Conservation (phyloP, 1,140 invertebrate species). For the Drosophila auraria region DNA sequence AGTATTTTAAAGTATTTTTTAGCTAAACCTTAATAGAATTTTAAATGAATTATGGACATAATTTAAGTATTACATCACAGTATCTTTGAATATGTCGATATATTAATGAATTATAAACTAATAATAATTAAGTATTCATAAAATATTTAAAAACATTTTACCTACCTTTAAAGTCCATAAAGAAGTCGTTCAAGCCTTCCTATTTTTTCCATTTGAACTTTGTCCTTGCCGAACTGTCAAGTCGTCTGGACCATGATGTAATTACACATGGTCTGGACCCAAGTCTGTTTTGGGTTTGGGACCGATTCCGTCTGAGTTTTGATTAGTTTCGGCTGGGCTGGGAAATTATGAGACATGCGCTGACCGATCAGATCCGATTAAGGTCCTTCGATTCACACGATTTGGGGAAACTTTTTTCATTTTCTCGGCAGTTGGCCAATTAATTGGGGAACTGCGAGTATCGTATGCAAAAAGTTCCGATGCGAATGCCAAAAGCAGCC, state of each 20-base stretch:
- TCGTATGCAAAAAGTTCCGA: conserved; percentile 73
- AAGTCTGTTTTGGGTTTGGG: conserved; percentile 21
- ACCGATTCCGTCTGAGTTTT: conserved; percentile 49
- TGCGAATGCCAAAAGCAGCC: conserved; percentile 25
- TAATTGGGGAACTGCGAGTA: conserved; percentile 53
- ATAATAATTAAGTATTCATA: no score
- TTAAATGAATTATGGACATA: no score
- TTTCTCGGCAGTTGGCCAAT: conserved; percentile 65
- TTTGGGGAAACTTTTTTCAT: conserved; percentile 76
- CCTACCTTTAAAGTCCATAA: not conserved
- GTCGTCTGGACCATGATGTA: conserved; percentile 36
- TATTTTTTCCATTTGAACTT: conserved; percentile 10
- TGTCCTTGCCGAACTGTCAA: conserved; percentile 39
- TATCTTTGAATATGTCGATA: no score
- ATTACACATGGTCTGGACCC: conserved; percentile 39
- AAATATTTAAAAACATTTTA: no score
- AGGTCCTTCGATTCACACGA: conserved; percentile 57
- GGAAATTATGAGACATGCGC: conserved; percentile 75
- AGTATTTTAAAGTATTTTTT: no score
- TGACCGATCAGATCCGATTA: conserved; percentile 40
- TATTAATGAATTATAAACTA: no score
- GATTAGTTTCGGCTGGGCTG: conserved; percentile 65
- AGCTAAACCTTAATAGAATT: no score
- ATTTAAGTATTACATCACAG: no score
- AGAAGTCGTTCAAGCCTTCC: not conserved